Base-by-base conservation (phyloP, 2,888 invertebrate species). In the Anthophora plumipes region DNA sequence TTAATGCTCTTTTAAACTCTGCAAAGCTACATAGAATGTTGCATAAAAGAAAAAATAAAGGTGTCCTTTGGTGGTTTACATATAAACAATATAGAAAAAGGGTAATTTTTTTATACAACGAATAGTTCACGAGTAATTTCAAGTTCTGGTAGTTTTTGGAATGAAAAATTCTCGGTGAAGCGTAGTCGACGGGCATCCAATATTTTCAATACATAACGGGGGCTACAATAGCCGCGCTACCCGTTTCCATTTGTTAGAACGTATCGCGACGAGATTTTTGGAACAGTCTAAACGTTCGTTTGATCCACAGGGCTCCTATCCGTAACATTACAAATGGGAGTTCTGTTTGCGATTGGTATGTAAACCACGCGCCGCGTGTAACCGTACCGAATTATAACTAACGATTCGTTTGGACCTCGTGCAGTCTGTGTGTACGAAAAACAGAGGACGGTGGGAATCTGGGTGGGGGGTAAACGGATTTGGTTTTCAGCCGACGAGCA, bases 261-360 rank as follows among this genome's bases (percentile, higher is more conserved):
- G 64, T 43, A 64, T 54, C 66, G 61, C n/a, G 37, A 9, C 39
- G 22, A 71, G 74, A 74, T 73, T 80, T 69, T 63, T 39, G 60
- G 50, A 48, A 25, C 20, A 17, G 17, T 64, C 59, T 48, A 57
- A 76, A 74, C 67, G 74, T 48, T 55, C 76, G 72, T 80, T 80
- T 69, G 64, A 82, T 80, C 67, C 71, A 25, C 52, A 25, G 37
- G 9, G 25, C 31, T 31, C 31, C 57, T 25, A 41, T 43, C 41
- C 63, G 59, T 54, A 41, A 59, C 68, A 72, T 80, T 76, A 72
- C 71, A 39, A 74, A 66, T 17, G 39, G 60, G 64, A 63, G 55
- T 60, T 22, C 41, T 74, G 79, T 83, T 82, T 85, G 79, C 86
- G 71, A 68, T 64, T 50, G 73, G 79, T 69, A 67, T 79, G 68